Evolutionary conservation across 2,797 vertebrate species (phyloP), one percentile per base, ranked within the genome.

Genomic region (Okamejei kenojei): DNA sequence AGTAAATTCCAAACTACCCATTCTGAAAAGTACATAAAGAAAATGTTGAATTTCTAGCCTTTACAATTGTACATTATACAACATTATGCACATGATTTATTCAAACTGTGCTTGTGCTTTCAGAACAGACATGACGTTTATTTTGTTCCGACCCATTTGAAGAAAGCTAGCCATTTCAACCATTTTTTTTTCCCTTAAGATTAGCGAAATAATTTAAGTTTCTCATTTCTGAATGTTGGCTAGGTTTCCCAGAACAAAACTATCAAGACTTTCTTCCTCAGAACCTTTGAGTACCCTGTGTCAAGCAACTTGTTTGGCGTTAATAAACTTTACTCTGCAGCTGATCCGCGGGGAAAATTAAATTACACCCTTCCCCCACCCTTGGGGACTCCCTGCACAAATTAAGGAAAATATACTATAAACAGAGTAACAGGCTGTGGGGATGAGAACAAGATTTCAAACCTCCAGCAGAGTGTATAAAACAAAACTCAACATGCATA

Each of bases 331-430:
- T 15, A 92, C 26, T 19, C 35, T 58, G 90, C 26, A 76, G 90
- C 38, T 58, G 71, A 74, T 92, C 71, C 35, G 54, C 21, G 38
- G 90, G 68, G 71, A 92, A 74, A 92, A 92, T 92, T 54, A 92
- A 54, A 88, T 88, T 68, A 35, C 63, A 76, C 90, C 35, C 73
- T 29, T 76, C 26, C 71, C 90, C 45, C 5, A 76, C 23, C 90
- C 90, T 54, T 76, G 90, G 38, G 90, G 90, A 92, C 54, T 92
- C 58, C 90, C 38, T 54, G 38, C 90, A 45, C 90, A 92, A 88
- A 17, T 88, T n/a, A 88, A 88, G n/a, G 17, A 92, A 92, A 91
- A 29, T 6, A 23, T 54, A 73, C 65, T 26, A 74, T 29, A 54
- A 91, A 74, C 71, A 74, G 71, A 71, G 23, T 65, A 88, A 88